A percentile compares a stretch with the other conserved stretches of the same genome.
Evolutionary conservation across 2,113 vertebrate species (phyloP).

Genomic region (Muntiacus reevesi): DNA sequence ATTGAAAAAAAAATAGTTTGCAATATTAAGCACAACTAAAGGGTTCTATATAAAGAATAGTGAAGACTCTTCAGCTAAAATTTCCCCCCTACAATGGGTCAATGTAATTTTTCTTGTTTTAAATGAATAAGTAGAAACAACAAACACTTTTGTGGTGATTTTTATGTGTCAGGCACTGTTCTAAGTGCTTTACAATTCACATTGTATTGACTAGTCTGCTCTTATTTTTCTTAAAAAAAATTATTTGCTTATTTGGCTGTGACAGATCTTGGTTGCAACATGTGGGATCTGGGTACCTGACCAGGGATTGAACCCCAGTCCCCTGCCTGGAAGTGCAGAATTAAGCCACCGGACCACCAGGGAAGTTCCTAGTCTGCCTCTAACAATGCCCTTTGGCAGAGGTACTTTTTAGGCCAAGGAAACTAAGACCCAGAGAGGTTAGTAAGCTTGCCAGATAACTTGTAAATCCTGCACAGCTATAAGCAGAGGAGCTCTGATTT

Average conservation of each 20-base stretch:
- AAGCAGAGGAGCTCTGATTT: background rate
- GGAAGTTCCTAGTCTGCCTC: background rate
- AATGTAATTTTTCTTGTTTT: background rate
- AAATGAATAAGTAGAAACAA: background rate
- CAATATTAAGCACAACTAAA: background rate
- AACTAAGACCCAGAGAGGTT: background rate
- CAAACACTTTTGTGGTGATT: background rate
- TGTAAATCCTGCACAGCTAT: background rate
- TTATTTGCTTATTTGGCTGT: background rate
- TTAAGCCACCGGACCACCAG: background rate
- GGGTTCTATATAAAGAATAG: background rate
- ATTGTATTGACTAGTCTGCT: background rate
- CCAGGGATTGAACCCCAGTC: background rate
- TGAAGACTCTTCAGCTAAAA: background rate
- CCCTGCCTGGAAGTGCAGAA: background rate
- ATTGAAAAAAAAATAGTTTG: background rate
- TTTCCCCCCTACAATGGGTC: background rate
- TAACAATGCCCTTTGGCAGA: background rate
- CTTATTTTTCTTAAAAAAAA: background rate
- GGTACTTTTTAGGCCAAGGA: background rate
- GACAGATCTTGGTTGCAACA: background rate
- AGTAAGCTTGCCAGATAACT: background rate
- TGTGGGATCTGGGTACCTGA: background rate
- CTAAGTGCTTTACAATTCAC: background rate
- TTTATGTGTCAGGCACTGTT: no score